Evolutionary conservation across 2,888 invertebrate genomes (phyloP).

Genomic region (Lasius platythorax): DNA sequence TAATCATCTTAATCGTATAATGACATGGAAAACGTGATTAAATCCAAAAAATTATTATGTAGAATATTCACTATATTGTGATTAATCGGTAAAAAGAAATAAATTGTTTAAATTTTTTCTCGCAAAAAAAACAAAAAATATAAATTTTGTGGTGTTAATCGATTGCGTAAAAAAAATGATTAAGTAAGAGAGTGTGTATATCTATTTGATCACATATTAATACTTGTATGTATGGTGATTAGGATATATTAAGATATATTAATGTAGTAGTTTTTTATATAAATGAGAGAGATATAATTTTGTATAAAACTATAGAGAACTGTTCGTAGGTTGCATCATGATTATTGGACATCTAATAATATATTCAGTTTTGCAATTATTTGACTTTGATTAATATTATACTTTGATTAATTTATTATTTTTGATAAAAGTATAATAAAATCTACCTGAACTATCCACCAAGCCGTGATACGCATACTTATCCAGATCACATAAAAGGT

Average conservation of each 20-base stretch:
- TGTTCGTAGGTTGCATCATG: not conserved
- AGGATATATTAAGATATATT: too few relatives aligned
- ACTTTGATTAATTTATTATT: not conserved
- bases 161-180: too few relatives aligned
- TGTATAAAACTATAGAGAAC: not conserved
- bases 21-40: not conserved
- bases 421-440: not conserved
- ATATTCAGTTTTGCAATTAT: not conserved
- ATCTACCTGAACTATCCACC: slow-evolving; percentile 95
- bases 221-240: too few relatives aligned
- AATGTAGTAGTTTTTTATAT: too few relatives aligned
- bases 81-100: too few relatives aligned
- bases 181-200: too few relatives aligned
- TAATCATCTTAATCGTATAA: not conserved
- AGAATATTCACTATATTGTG: too few relatives aligned
- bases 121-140: too few relatives aligned
- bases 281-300: too few relatives aligned
- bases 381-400: not conserved
- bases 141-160: too few relatives aligned
- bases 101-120: not conserved
- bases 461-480: slow-evolving; percentile 94
- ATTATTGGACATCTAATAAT: not conserved
- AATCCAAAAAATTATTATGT: too few relatives aligned
- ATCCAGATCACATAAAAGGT: slow-evolving; percentile 98
- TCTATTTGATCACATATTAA: too few relatives aligned